Base-by-base conservation (phyloP, 2,113 vertebrate species). In the Oncorhynchus kisutch region DNA sequence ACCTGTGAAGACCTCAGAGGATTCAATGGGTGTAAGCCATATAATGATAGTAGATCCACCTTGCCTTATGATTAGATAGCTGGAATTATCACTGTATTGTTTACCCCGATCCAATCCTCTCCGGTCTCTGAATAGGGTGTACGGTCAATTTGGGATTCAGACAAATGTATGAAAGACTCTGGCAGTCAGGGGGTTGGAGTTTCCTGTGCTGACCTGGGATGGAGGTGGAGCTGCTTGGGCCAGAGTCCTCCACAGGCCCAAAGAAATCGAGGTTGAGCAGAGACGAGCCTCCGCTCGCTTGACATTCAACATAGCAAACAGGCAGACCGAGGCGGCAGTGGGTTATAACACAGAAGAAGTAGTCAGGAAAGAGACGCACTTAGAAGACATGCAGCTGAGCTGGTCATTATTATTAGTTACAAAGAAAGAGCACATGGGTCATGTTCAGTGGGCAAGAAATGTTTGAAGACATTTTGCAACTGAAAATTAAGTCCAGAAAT, bases 191-290 rank as follows among this genome's bases (percentile, higher is more conserved):
- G 13, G 27, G 2, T 62, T 49, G 24, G 25, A 29, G 24, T 59
- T 31, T 45, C 60, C 51, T 1, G n/a, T 20, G 94, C 91, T 98
- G 95, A 99, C 98, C 97, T 99, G 98, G 97, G 91, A 99, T 97
- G 91, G 97, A 96, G 89, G 96, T 92, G 72, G 93, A 94, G 93
- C 93, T 94, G 94, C 91, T 93, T 94, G 95, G 96, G 93, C 96
- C 95, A 92, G 94, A 98, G 93, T 98, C 97, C 94, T 99, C 98
- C 95, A 99, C 96, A 78, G 97, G 97, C 93, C 98, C 98, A 95
- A 99, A 99, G 96, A 99, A 98, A 93, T 99, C 97, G 94, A 99
- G 97, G 94, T 98, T 99, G 94, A 99, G 96, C 85, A 98, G 94
- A 95, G 96, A 95, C 90, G 97, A 99, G 94, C 97, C 97, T 94